A percentile compares a stretch with the other conserved stretches of the same genome.
phyloP scores from a whole-genome alignment of 2,797 vertebrate species.

The Brachyalestes nurse region DNA sequence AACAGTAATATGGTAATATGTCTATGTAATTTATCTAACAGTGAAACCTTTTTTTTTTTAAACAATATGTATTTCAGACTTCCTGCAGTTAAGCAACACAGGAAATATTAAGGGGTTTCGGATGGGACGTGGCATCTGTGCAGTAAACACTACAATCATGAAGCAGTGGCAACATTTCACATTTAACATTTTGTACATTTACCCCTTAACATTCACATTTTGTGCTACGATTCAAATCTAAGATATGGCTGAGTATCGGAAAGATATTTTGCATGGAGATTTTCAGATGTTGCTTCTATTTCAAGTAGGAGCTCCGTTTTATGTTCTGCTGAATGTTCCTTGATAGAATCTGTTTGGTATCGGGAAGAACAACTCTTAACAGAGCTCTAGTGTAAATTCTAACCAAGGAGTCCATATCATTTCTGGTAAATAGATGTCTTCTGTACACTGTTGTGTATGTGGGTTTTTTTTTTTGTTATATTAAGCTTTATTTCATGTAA shows the following conservation, averaged over 20 bases:
- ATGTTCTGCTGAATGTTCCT: background rate
- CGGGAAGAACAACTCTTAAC: background rate
- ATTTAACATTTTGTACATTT: background rate
- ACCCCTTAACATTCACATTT: background rate
- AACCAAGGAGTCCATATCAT: background rate
- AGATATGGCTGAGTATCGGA: slow-evolving; percentile 15
- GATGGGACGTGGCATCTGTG: slow-evolving; percentile 11
- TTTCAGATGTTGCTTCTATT: background rate
- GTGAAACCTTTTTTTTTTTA: slow-evolving; percentile 15
- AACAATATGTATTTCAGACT: slow-evolving; percentile 28
- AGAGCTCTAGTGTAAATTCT: background rate
- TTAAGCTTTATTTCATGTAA: slow-evolving; percentile 40
- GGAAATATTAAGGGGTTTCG: slow-evolving; percentile 8
- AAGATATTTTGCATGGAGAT: slow-evolving; percentile 27
- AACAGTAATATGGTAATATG: slow-evolving; percentile 32
- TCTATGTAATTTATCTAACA: slow-evolving; percentile 44
- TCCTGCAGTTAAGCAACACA: slow-evolving; percentile 18
- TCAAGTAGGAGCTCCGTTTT: background rate
- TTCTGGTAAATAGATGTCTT: background rate
- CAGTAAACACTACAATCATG: background rate
- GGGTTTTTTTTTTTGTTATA: background rate
- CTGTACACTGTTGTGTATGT: background rate
- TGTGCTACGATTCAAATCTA: slow-evolving; percentile 22
- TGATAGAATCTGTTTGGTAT: background rate
- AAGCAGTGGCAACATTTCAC: slow-evolving; percentile 24